phyloP scores from a whole-genome alignment of 1,140 invertebrate genomes.

The Sarcophaga peregrina region DNA sequence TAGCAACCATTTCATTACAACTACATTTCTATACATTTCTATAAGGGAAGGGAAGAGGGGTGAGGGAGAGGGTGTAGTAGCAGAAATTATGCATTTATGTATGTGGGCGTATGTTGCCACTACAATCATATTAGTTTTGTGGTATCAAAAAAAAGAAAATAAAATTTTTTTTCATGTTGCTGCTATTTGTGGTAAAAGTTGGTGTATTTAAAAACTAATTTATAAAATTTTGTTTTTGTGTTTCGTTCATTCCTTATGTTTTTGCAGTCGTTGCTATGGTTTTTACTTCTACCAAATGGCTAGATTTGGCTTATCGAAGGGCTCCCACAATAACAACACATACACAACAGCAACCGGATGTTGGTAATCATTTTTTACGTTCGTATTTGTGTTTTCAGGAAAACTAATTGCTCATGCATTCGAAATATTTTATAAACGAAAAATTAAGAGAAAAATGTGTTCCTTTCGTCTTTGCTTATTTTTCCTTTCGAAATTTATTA shows the following conservation, averaged over 20 bases:
- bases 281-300: neutral
- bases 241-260: neutral
- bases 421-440: neutral
- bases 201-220: conserved; percentile 21
- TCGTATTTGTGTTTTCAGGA: neutral
- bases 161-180: neutral
- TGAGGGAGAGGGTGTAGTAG: too few relatives aligned
- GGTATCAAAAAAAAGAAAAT: neutral
- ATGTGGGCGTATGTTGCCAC: neutral
- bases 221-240: neutral
- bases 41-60: too few relatives aligned
- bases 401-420: conserved; percentile 12
- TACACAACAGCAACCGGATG: neutral
- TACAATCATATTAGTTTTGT: neutral
- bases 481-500: neutral
- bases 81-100: neutral
- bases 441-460: neutral
- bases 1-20: neutral
- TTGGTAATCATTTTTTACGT: neutral
- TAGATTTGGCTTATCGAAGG: neutral
- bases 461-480: neutral
- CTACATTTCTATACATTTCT: neutral
- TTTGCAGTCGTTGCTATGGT: neutral
- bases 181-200: conserved; percentile 11
- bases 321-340: neutral